Evolutionary conservation across 2,113 vertebrate genomes (phyloP).

Genomic region (Trinectes maculatus): DNA sequence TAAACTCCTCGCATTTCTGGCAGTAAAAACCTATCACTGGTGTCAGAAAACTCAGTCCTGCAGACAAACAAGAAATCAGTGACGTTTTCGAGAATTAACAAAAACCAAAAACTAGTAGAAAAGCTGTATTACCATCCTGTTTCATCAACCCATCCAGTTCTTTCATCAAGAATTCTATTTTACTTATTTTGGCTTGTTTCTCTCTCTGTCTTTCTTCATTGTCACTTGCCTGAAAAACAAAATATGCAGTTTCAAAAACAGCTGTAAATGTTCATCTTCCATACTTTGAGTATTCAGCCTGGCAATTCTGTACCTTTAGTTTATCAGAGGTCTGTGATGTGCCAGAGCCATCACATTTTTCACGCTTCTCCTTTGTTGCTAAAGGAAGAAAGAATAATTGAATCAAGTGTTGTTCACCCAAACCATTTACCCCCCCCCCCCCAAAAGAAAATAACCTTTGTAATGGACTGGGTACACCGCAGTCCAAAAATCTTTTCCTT

Average conservation of each 20-base stretch:
- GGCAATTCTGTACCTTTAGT: slow-evolving; percentile 80
- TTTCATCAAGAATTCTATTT: slow-evolving; percentile 87
- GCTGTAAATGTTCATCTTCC: neutral
- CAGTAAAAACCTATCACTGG: slow-evolving; percentile 97
- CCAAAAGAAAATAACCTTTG: no score
- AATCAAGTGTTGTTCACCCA: neutral
- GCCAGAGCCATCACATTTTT: slow-evolving; percentile 40
- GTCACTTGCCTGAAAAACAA: slow-evolving; percentile 78
- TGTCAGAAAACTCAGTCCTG: slow-evolving; percentile 90
- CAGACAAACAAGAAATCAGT: neutral
- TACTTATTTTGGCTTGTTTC: slow-evolving; percentile 83
- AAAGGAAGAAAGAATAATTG: neutral
- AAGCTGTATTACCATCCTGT: slow-evolving; percentile 85
- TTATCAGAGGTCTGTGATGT: slow-evolving; percentile 74
- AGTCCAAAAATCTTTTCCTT: slow-evolving; percentile 6
- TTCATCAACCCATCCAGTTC: slow-evolving; percentile 89
- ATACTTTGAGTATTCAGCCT: neutral
- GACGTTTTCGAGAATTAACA: accelerated
- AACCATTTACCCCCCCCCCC: slow-evolving; percentile 1
- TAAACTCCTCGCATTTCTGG: slow-evolving; percentile 93
- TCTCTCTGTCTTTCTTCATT: slow-evolving; percentile 83
- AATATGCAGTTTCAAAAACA: neutral
- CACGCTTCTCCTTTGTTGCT: slow-evolving; percentile 70
- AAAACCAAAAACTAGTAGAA: neutral
- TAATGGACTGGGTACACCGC: slow-evolving; percentile 3